Percentiles rank a stretch among this genome's conserved stretches.
phyloP scores from a whole-genome alignment of 53 echinoderm and acorn worm genomes.

The Holothuria leucospilota region DNA sequence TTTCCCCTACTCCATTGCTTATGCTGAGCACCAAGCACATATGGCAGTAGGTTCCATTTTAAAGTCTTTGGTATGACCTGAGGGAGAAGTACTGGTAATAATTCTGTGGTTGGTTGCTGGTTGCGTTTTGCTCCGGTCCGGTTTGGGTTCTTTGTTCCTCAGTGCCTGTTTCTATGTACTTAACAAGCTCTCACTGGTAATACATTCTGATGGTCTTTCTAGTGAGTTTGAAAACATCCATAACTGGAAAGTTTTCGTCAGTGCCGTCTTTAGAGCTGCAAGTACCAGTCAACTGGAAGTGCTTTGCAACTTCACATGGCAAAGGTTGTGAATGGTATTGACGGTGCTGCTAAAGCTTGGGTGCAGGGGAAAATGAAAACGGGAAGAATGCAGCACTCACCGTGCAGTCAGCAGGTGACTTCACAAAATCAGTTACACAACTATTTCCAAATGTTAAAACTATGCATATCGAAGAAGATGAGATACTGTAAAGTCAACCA shows the following conservation, averaged over 20 bases:
- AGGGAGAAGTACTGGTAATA: no score
- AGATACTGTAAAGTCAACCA: neutral
- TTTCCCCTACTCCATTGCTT: no score
- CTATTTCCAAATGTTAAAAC: neutral
- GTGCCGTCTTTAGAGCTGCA: no score
- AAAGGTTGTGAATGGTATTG: no score
- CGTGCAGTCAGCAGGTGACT: conserved; percentile 14
- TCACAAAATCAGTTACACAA: neutral
- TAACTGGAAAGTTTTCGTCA: conserved; percentile 16
- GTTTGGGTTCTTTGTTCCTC: no score
- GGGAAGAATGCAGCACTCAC: neutral
- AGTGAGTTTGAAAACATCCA: conserved; percentile 49
- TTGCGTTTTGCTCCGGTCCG: no score
- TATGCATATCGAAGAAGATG: neutral
- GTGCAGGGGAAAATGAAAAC: neutral
- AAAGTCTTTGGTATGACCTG: no score
- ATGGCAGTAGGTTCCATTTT: no score
- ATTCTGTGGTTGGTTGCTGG: neutral
- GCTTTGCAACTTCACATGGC: no score
- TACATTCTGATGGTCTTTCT: neutral
- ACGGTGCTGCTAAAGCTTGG: conserved; percentile 24
- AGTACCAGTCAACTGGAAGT: no score
- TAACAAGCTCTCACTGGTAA: neutral
- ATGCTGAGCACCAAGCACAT: no score
- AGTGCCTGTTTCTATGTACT: no score